Evolutionary conservation across 2,888 invertebrate species (phyloP), one percentile per base, ranked within the genome.

Genomic region (Eilema caniola): DNA sequence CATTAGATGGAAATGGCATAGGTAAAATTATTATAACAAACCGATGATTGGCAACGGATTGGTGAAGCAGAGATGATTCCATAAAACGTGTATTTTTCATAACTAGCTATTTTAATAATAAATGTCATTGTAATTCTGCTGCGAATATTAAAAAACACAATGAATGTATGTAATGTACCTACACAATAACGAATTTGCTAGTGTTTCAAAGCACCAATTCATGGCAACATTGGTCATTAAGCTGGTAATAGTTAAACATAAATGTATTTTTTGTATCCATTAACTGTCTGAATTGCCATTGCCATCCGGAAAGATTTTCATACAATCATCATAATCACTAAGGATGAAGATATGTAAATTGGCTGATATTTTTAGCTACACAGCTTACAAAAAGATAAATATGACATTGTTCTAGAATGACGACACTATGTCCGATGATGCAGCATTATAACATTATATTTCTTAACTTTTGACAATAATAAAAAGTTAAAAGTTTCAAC

Each of bases 181-280:
- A n/a, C 11, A 41, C 10, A 62, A 25, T 53, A 25, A 41, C 20
- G 20, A 16, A 37, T 62, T 62, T 41, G 10, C 62, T 16, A 41
- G 24, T 62, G 62, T 37, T 24, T 41, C 41, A 62, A 41, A 62
- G 41, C 20, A 25, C 24, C 62, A 62, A 25, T 41, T 20, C 25
- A 62, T 41, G 25, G 11, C 20, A 41, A 62, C 37, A 20, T 41
- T 25, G 20, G 41, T 62, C 41, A 62, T 69, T 69, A 69, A 24
- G 28, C 57, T 41, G 64, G n/a, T 63, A 62, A 72, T 16, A 12
- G 25, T 41, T 25, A 25, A 24, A 41, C 20, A 25, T 16, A 41
- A 62, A 41, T 62, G 37, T 41, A 37, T 20, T 37, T 62, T 62
- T 62, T 62, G 62, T 41, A 62, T 25, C 12, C 62, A 62, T 62